Base-by-base conservation (phyloP, 2,888 invertebrate species). In the Metopia argyrocephala region DNA sequence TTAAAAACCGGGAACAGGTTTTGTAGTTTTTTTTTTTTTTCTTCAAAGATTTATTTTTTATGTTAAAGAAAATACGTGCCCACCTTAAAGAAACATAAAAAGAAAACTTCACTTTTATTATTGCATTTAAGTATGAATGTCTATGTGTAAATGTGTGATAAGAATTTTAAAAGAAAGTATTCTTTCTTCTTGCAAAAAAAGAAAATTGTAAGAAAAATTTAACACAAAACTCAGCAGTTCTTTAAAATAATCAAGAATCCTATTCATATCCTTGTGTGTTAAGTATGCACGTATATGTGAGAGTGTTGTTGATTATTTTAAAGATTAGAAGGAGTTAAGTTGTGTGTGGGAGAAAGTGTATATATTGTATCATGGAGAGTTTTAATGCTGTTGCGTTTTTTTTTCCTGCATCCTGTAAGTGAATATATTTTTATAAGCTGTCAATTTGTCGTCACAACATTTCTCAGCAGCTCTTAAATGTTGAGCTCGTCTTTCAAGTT, bases 351-450 rank as follows among this genome's bases (percentile, higher is more conserved):
- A 15, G 38, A 38, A 15, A 12, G 15, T 12, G 1, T 57, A 28
- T 25, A 20, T 64, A 21, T 23, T 25, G 48, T 18, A 46, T 45
- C 21, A 23, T 12, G n/a, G 18, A 50, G 50, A 66, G 50, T 75
- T 78, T 75, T 78, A 74, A 70, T 75, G 69, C 52, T 78, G 45
- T 38, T 71, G 21, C 45, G 52, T 48, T 2, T 61, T 21, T 75
- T 54, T 50, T 50, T 64, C 20, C 7, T 18, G 48, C n/a, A 54
- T 59, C 27, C 62, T 54, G 38, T 31, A 12, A 62, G 9, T 18
- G 21, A 3, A 52, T 50, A 79, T 85, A 85, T 85, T 87, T 86
- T 86, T 87, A 87, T 87, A 87, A 87, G 86, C 87, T 87, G 87
- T 87, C 87, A 87, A 87, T 87, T 87, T 87, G 85, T 86, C 85